Evolutionary conservation across 2,113 vertebrate species (phyloP), one percentile per base, ranked within the genome.

Genomic region (Riparia riparia): DNA sequence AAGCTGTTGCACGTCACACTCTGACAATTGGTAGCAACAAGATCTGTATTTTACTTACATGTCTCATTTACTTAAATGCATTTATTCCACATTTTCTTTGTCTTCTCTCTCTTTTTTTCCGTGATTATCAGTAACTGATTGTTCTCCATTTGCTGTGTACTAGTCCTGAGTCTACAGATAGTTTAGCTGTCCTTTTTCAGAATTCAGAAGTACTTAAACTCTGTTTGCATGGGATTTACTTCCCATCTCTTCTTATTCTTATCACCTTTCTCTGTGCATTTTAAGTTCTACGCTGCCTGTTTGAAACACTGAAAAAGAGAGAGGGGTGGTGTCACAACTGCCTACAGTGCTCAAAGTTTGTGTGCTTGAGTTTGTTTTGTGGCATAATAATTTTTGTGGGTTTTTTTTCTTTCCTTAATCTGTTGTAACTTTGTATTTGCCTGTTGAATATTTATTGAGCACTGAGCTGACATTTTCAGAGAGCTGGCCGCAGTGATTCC

Each of bases 181-280:
- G 13, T n/a, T 94, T 88, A 86, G 63, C 57, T 86, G 79, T 92
- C 31, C 26, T 90, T 77, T 86, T 63, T 70, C 50, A 90, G 63
- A 89, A 25, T 39, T 88, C 74, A 58, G 6, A 73, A 70, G 17
- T 83, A 58, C 29, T 88, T 94, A 88, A 70, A 88, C 41, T 88
- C 37, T 51, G 42, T 29, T 56, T 63, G 12, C 51, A 66, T 47
- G 32, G 20, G 25, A 70, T 90, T 82, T 63, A n/a, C 72, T 88
- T 96, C 42, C 70, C 29, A 63, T 95, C 64, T 86, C 68, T 88
- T 91, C 60, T 68, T 91, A 78, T 72, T 87, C 41, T 74, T 95
- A 44, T 11, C 60, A 78, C 56, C 56, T 69, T 73, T 81, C 71
- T 63, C 51, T 47, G 2, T 88, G 66, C 45, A 57, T 96, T 84